Evolutionary conservation across 2,113 vertebrate species (phyloP).

Genomic region (Periophthalmus modestus): DNA sequence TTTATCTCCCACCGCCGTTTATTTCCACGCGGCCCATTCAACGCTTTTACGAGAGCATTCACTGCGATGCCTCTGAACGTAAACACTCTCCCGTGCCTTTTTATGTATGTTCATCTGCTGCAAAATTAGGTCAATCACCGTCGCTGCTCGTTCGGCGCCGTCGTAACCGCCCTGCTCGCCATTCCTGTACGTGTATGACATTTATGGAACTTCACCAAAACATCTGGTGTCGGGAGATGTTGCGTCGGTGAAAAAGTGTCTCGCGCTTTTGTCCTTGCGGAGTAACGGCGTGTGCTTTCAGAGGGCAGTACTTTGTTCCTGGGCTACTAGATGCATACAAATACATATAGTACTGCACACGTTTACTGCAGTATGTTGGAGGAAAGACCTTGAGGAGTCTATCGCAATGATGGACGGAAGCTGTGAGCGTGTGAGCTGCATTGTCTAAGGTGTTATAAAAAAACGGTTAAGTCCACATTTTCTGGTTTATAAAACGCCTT

Average conservation of each 20-base stretch:
- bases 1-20: conserved; percentile 27
- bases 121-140: conserved; percentile 61
- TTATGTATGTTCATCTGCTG: conserved; percentile 38
- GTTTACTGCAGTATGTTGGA: not conserved
- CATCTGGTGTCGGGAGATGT: conserved; percentile 26
- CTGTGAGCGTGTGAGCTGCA: not conserved
- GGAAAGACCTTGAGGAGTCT: conserved; percentile 36
- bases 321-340: not conserved
- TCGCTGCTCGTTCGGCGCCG: conserved; percentile 40
- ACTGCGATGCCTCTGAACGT: conserved; percentile 36
- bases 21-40: conserved; percentile 21
- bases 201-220: conserved; percentile 23
- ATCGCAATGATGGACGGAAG: not conserved
- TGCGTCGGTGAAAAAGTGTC: conserved; percentile 28
- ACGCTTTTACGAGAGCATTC: conserved; percentile 29
- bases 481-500: too few species aligned
- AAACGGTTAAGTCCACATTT: not conserved
- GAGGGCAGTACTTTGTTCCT: not conserved
- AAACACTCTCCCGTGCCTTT: conserved; percentile 55
- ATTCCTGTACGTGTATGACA: conserved; percentile 30
- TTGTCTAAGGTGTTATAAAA: not conserved
- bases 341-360: not conserved
- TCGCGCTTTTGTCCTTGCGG: conserved; percentile 14
- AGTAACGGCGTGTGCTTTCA: conserved; percentile 2
- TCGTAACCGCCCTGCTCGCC: conserved; percentile 27